Base-by-base conservation (phyloP, 2,888 invertebrate species). In the Aphodius granarius region DNA sequence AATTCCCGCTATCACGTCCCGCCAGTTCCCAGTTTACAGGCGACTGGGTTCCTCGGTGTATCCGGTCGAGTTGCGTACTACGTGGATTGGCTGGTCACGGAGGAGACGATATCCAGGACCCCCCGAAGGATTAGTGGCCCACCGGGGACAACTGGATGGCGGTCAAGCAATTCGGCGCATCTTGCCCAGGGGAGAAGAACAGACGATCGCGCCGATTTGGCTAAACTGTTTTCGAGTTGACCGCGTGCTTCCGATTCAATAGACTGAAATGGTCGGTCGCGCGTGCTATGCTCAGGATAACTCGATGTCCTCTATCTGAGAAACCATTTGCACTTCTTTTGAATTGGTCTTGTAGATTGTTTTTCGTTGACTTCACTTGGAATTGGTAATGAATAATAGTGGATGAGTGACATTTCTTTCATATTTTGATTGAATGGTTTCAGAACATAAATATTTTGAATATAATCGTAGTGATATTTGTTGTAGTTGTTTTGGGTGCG, bases 1-100 rank as follows among this genome's bases (percentile, higher is more conserved):
- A 87, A 87, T 87, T 87, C 86, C 85, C 80, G 86, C 86, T 87
- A 87, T 86, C 86, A 85, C 85, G 83, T 84, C 83, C 84, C 81
- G 83, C 84, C 86, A 85, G 86, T 81, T 81, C 83, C 81, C 81
- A 83, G 83, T 86, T 86, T 83, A 86, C 86, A 84, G 81, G 82
- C 81, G 81, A 82, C 81, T 83, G 83, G 81, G 5, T 20, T 68
- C 82, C 81, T 81, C 78, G 80, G 82, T 43, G 81, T 82, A 81
- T 80, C 82, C 80, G 81, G 79, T 81, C 82, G 78, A 78, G 82
- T 83, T 83, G 81, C 82, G 82, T 82, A 82, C 83, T 82, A 83
- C 82, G 82, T 83, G 80, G 79, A 79, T 78, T 78, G 79, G 79
- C 80, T 80, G 81, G 79, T 78, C 77, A 78, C 78, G 75, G 76